Conservation (phyloP, 2,888 invertebrate genomes). For the Agrochola litura region DNA sequence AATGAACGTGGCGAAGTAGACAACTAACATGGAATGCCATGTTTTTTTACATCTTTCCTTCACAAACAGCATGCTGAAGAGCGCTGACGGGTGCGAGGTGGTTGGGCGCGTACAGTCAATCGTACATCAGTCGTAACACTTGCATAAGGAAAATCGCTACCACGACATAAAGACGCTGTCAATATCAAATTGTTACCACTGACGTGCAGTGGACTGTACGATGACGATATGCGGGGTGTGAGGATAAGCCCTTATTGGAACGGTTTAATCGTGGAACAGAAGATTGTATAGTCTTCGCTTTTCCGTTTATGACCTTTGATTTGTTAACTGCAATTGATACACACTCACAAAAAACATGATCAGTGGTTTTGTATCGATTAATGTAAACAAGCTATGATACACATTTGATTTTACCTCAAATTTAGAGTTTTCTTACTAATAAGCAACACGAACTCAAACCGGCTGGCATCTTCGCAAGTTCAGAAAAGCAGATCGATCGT, state of each 20-base stretch:
- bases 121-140: neutral
- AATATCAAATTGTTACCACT: neutral
- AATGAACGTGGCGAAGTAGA: neutral
- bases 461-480: conserved; percentile 94
- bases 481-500: conserved; percentile 94
- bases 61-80: neutral
- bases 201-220: too few species aligned
- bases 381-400: conserved; percentile 39
- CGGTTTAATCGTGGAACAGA: neutral
- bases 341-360: neutral
- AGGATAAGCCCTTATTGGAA: neutral
- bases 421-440: conserved; percentile 89
- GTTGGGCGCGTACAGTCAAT: neutral
- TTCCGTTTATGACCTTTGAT: neutral
- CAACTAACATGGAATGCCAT: neutral
- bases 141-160: neutral
- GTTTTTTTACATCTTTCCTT: neutral
- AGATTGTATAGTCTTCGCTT: neutral
- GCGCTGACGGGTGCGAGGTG: neutral
- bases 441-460: conserved; percentile 96
- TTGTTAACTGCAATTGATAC: neutral
- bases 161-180: neutral
- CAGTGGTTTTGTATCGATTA: conserved; percentile 8
- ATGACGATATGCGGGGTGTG: neutral
- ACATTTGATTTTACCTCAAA: conserved; percentile 10